Conservation (phyloP, 2,113 vertebrate genomes). For the Emydura subglobosa region DNA sequence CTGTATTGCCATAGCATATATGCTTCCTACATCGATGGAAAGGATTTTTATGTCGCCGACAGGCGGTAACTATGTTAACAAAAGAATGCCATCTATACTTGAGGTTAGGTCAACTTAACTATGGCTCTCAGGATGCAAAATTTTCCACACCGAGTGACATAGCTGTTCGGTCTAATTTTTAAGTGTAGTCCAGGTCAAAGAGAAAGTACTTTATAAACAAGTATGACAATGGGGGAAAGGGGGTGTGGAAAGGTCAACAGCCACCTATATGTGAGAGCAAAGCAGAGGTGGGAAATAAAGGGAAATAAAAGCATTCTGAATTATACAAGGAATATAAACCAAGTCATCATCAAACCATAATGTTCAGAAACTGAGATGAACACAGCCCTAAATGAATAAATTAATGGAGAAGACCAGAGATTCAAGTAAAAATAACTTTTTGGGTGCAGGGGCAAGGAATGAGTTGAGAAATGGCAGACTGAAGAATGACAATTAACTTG, state of each 20-base stretch:
- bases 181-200: background rate
- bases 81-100: background rate
- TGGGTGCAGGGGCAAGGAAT: background rate
- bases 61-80: background rate
- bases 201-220: background rate
- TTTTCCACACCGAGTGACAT: background rate
- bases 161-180: background rate
- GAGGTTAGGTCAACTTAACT: background rate
- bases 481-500: background rate
- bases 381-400: background rate
- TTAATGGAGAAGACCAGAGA: background rate
- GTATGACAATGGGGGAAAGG: accelerated
- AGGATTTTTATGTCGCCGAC: background rate
- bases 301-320: background rate
- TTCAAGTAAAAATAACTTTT: background rate
- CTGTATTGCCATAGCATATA: background rate
- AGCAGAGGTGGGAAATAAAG: background rate
- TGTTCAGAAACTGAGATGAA: background rate
- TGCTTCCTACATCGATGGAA: background rate
- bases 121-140: background rate
- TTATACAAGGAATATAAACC: background rate
- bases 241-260: background rate
- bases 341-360: background rate
- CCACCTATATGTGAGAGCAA: background rate
- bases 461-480: background rate